These are phyloP conservation scores for Eulemur macaco DNA, from an alignment of 2,113 vertebrate genomes.

Conservation along the genomic window DNA sequence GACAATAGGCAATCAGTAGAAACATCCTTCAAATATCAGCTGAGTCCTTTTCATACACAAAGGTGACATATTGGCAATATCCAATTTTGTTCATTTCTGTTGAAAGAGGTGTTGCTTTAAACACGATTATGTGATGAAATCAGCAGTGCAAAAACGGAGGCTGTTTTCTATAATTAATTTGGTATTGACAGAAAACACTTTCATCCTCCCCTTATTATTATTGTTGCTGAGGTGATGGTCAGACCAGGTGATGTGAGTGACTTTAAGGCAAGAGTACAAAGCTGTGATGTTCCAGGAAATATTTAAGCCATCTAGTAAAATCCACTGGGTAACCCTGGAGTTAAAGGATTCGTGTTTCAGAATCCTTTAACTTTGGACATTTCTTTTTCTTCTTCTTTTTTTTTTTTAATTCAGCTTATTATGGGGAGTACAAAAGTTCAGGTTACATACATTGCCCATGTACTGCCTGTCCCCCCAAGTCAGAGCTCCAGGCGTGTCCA, in stretches of 20 bases:
- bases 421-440: too few species aligned
- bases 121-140: conserved; percentile 50
- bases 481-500: too few species aligned
- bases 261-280: not conserved
- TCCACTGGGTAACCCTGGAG: not conserved
- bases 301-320: not conserved
- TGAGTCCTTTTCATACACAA: conserved; percentile 66
- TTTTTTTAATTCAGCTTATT: too few species aligned
- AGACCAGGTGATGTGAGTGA: not conserved
- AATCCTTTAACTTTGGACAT: not conserved
- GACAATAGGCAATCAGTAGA: conserved; percentile 82
- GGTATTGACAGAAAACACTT: conserved; percentile 17
- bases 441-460: too few species aligned
- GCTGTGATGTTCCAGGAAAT: not conserved
- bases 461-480: too few species aligned
- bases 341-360: not conserved
- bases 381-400: not conserved
- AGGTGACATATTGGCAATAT: conserved; percentile 76
- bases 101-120: conserved; percentile 69
- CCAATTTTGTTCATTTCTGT: conserved; percentile 76
- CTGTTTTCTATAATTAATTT: conserved; percentile 33
- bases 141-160: conserved; percentile 32
- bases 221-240: not conserved
- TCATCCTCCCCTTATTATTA: not conserved
- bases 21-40: conserved; percentile 79